Percentiles rank a stretch among this genome's conserved stretches.
phyloP scores from a whole-genome alignment of 2,888 invertebrate genomes.

The Drosophila mayaguana region DNA sequence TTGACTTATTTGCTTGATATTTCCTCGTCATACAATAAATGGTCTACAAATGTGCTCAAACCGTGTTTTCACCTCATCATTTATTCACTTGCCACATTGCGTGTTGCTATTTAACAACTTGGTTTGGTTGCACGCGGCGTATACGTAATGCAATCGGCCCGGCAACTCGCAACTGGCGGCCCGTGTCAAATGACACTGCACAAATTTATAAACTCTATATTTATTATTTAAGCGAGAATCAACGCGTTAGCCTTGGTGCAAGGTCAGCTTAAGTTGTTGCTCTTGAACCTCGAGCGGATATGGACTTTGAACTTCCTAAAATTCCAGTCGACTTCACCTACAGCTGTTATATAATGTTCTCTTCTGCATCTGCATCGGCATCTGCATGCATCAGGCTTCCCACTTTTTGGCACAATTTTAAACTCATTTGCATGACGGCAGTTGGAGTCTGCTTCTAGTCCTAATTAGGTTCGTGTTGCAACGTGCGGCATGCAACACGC shows the following conservation, averaged over 20 bases:
- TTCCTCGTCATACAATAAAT: neutral
- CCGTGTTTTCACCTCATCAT: conserved; percentile 4
- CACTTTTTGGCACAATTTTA: conserved; percentile 43
- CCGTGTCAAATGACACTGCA: conserved; percentile 4
- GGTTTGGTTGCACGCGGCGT: conserved; percentile 21
- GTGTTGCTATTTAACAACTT: conserved; percentile 23
- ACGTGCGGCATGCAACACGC: conserved; percentile 43
- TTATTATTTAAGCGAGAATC: conserved; percentile 54
- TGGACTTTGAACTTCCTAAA: neutral
- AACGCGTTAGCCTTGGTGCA: conserved; percentile 24
- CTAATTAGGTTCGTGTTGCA: conserved; percentile 53
- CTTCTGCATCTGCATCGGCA: conserved; percentile 11
- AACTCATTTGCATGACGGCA: conserved; percentile 61
- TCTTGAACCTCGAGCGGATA: conserved; percentile 5
- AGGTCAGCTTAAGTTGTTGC: conserved; percentile 26
- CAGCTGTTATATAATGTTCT: conserved; percentile 29
- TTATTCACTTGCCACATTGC: conserved; percentile 19
- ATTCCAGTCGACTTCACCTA: neutral
- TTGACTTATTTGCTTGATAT: neutral
- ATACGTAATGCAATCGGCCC: conserved; percentile 30
- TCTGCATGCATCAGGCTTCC: conserved; percentile 48
- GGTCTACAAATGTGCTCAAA: neutral
- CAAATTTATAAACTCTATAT: conserved; percentile 38
- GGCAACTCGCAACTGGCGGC: neutral
- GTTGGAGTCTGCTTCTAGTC: neutral